Evolutionary conservation across 2,113 vertebrate species (phyloP), one percentile per base, ranked within the genome.

Genomic region (Phaethon lepturus): DNA sequence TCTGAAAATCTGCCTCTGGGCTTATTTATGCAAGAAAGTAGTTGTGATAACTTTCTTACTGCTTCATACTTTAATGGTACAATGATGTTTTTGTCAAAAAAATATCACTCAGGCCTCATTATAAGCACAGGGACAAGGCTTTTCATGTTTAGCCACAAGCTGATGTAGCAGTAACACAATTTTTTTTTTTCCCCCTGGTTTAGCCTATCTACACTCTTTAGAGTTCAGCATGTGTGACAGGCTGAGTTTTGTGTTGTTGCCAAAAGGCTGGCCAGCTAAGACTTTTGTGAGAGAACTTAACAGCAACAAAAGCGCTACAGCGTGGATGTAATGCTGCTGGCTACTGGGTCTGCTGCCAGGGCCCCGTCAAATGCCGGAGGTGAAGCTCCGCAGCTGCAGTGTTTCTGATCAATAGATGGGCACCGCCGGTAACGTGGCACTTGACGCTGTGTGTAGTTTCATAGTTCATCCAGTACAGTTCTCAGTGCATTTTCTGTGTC

Each of bases 361-460:
- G 5, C 26, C 44, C n/a, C 0, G 3, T 17, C 47, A 15, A 5
- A 28, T 0, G 16, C 33, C n/a, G 33, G 80, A 56, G 53, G 71
- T 67, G 59, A 60, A 73, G 83, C 28, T 26, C 29, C n/a, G 4
- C 40, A 64, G 56, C 73, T 56, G 49, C 9, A 0, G n/a, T 1
- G 9, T n/a, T 55, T 38, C 58, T 26, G n/a, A 15, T 60, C 25
- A 3, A 4, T 18, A 29, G 24, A 17, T 5, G 14, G 60, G 67
- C 58, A 17, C 28, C 17, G 29, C 26, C 2, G 0, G 12, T 38
- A 58, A 19, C 0, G 1, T 56, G 49, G 84, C 62, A 19, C 58
- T 67, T 45, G 6, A 23, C 5, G 1, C 86, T 62, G 7, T 26
- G 16, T 49, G 3, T 40, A 10, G 49, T 59, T 85, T 75, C 18